Base-by-base conservation (phyloP, 2,113 vertebrate species). In the Lasiurus borealis region DNA sequence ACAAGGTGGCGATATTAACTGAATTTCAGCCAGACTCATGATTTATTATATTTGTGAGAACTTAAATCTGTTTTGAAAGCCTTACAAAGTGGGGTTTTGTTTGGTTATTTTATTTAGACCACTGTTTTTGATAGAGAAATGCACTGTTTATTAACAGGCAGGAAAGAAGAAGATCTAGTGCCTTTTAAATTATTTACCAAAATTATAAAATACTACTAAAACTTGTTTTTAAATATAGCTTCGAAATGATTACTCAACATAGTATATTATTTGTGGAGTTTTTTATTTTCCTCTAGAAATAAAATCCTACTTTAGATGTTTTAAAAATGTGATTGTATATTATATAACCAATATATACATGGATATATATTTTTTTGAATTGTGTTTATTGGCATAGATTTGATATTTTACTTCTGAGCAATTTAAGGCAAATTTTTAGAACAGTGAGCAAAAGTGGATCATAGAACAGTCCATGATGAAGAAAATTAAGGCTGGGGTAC, bases 1-100 rank as follows among this genome's bases (percentile, higher is more conserved):
- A 96, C 95, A 94, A 94, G 95, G 59, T 95, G 95, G 96, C 57
- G 34, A 83, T 89, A 93, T 86, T 95, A 88, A 57, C 86, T 90
- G 85, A 92, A 54, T 90, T 90, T 92, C 59, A 81, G 44, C 25
- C 27, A 85, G 27, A 77, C 40, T 93, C n/a, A n/a, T 36, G 48
- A 23, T 72, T 80, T 78, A 77, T 77, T 71, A 34, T 77, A 73
- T 64, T 83, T 71, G 3, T 78, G 46, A 94, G 27, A 96, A 19
- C 11, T 84, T 48, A 77, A 90, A 90, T 90, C 40, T 93, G 16
- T 80, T 87, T 91, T 48, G 71, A 85, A 96, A 89, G 44, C 21
- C 5, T 85, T 84, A 31, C 2, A 84, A 16, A 6, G 0, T 93
- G 21, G 64, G 40, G 27, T 85, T 36, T 93, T 93, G 21, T 91